Evolutionary conservation across 2,113 vertebrate species (phyloP), one percentile per base, ranked within the genome.

Genomic region (Corythaeola cristata): DNA sequence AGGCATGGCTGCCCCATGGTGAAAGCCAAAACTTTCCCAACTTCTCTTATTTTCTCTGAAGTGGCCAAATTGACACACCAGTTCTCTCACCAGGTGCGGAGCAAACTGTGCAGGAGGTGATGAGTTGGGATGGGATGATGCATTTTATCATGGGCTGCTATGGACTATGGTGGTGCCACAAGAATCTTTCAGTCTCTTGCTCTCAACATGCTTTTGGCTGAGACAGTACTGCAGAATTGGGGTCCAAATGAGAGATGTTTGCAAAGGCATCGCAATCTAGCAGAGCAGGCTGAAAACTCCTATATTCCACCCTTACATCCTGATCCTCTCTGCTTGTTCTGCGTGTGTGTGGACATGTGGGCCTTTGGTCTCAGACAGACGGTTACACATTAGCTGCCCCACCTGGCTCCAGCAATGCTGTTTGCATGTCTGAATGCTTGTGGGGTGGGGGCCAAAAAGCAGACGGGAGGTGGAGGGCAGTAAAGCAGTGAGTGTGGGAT

Each of bases 321-420:
- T 59, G 39, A 69, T n/a, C 30, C 22, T 50, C 64, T 55, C 35
- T 0, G 7, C 49, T 78, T 21, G 17, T 49, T 74, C 59, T 19
- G 6, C 23, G 15, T 3, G 1, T n/a, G 28, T 20, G n/a, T 19
- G 22, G 0, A 1, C 24, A 2, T 6, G 33, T 35, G 58, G 47
- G 45, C 44, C 15, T 75, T 55, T 24, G 30, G 49, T 66, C 21
- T 79, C 15, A 10, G 55, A 33, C 44, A 69, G 37, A 19, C 5
- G 7, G 44, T 12, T 41, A 33, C 64, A 37, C 8, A 4, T n/a
- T 8, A 68, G 49, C 32, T 50, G 33, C 44, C 73, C 78, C 30
- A 49, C 72, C 44, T 75, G 78, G 55, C 72, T 79, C 37, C 55
- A 53, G 50, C 33, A 12, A 6, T 8, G 23, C 41, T 64, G 1